Conservation (phyloP, 2,113 vertebrate genomes). For the Nyctibius bracteatus region DNA sequence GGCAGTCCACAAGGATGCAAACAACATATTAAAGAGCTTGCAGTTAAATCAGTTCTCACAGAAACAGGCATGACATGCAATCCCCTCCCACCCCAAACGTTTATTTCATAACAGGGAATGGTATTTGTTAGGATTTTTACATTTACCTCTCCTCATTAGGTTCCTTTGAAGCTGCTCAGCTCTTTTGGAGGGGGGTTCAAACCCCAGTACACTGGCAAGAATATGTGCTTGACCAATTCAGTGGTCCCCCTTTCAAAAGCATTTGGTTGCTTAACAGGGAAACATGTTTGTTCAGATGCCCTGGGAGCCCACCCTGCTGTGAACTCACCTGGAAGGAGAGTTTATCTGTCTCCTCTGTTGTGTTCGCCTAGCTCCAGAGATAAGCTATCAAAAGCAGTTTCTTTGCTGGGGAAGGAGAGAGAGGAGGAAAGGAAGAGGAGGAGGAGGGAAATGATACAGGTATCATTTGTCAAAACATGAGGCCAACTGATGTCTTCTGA, state of each 20-base stretch:
- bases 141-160: background rate
- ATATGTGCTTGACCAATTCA: rapidly evolving
- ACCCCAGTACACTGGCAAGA: background rate
- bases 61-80: background rate
- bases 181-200: background rate
- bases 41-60: background rate
- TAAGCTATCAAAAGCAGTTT: background rate
- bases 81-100: background rate
- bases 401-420: background rate
- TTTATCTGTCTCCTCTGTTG: background rate
- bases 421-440: background rate
- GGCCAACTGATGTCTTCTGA: background rate
- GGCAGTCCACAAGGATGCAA: background rate
- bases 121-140: background rate
- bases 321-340: background rate
- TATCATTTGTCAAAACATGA: background rate
- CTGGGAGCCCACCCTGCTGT: background rate
- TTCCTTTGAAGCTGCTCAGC: background rate
- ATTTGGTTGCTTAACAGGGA: background rate
- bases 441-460: background rate
- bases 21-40: background rate
- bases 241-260: background rate
- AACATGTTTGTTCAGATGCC: background rate
- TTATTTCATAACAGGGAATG: background rate
- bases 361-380: background rate